These are phyloP conservation scores for Dicroscelio sp. DNA, from an alignment of 2,888 invertebrate genomes.

Conservation along the genomic window DNA sequence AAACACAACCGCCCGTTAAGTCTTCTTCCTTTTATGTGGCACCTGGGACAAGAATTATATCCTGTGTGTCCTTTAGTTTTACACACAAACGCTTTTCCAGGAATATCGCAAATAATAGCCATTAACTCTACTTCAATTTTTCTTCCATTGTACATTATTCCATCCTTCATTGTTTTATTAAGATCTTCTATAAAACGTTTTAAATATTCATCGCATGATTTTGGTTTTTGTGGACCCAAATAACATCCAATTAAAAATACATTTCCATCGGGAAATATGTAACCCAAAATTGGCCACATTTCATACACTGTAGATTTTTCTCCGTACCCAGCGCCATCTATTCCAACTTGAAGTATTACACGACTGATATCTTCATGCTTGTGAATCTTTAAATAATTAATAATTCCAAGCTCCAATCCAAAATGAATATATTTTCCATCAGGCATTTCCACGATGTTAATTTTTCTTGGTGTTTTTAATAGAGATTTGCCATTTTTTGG, in stretches of 20 bases:
- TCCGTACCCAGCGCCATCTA: slow-evolving; percentile 45
- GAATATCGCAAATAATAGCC: slow-evolving; percentile 51
- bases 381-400: too few species aligned
- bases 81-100: slow-evolving; percentile 6
- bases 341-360: too few species aligned
- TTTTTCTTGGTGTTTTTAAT: slow-evolving; percentile 19
- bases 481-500: not conserved
- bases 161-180: not conserved
- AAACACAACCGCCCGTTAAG: slow-evolving; percentile 32
- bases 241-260: slow-evolving; percentile 50
- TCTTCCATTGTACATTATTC: not conserved
- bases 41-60: slow-evolving; percentile 51
- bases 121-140: not conserved
- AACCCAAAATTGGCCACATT: slow-evolving; percentile 62
- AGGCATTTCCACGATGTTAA: not conserved
- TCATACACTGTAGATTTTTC: slow-evolving; percentile 36
- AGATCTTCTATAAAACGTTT: slow-evolving; percentile 13
- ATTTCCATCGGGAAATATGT: slow-evolving; percentile 3
- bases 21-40: slow-evolving; percentile 54
- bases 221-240: slow-evolving; percentile 43
- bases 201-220: slow-evolving; percentile 18
- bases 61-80: slow-evolving; percentile 53
- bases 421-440: slow-evolving; percentile 24
- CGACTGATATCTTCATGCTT: too few species aligned
- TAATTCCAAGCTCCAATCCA: not conserved